These are phyloP conservation scores for Muntiacus muntjak DNA, from an alignment of 2,113 vertebrate species.

Conservation along the genomic window DNA sequence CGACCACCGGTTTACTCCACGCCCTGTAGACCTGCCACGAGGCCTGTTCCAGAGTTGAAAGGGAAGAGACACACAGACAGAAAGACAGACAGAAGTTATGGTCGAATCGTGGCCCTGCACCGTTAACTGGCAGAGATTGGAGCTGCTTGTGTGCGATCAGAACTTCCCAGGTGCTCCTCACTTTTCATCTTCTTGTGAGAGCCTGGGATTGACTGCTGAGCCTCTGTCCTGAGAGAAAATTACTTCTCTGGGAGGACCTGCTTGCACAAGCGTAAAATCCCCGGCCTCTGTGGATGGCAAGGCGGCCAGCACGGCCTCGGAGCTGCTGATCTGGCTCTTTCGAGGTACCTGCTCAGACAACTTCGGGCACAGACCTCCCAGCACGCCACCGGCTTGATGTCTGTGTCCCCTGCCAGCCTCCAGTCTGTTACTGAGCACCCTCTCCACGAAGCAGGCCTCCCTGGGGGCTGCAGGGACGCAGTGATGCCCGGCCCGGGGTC, in stretches of 20 bases:
- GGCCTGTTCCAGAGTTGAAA: not conserved
- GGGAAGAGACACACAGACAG: not conserved
- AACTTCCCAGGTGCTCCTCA: constrained; percentile 43
- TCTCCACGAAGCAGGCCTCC: not conserved
- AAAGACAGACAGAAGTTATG: not conserved
- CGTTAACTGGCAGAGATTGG: not conserved
- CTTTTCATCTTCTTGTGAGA: constrained; percentile 43
- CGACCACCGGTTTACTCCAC: not conserved
- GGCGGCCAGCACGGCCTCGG: not conserved
- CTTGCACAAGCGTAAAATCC: constrained; percentile 67
- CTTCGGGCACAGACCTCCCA: not conserved
- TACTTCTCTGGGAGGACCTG: constrained; percentile 53
- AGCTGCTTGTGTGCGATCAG: not conserved
- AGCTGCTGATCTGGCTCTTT: constrained; percentile 54
- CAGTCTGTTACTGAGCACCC: not conserved
- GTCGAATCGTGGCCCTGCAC: not conserved
- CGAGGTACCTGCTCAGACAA: not conserved
- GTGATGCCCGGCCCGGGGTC: not conserved
- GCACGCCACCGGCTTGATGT: not conserved
- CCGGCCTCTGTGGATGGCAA: not conserved
- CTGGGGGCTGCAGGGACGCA: accelerated
- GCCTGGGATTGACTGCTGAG: constrained; percentile 52
- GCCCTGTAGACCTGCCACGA: not conserved
- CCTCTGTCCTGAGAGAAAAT: constrained; percentile 55
- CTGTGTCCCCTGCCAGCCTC: not conserved